These are phyloP conservation scores for Selene dorsalis DNA, from an alignment of 2,797 vertebrate genomes.

Conservation along the genomic window DNA sequence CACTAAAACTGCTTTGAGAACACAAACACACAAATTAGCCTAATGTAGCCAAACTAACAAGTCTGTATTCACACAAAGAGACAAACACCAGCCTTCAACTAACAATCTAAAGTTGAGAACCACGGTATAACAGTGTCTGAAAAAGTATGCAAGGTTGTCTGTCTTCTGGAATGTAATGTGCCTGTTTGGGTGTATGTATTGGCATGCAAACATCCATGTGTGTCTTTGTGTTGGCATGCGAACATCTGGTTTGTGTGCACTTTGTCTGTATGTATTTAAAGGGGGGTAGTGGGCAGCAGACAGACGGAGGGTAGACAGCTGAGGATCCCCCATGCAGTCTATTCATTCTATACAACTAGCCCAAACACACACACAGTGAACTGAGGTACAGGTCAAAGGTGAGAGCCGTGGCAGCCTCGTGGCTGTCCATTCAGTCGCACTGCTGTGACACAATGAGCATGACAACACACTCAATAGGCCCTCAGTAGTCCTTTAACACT, in stretches of 20 bases:
- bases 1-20: slow-evolving; percentile 51
- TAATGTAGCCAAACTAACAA: background rate
- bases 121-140: slow-evolving; percentile 3
- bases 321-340: slow-evolving; percentile 48
- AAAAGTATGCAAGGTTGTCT: slow-evolving; percentile 18
- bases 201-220: slow-evolving; percentile 67
- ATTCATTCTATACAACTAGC: slow-evolving; percentile 46
- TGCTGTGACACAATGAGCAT: slow-evolving; percentile 68
- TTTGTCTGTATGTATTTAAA: slow-evolving; percentile 68
- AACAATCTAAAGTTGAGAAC: background rate
- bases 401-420: slow-evolving; percentile 62
- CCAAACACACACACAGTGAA: slow-evolving; percentile 31
- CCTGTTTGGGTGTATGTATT: slow-evolving; percentile 49
- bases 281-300: slow-evolving; percentile 24
- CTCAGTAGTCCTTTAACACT: slow-evolving; percentile 43
- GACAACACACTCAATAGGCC: slow-evolving; percentile 56
- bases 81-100: slow-evolving; percentile 6
- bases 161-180: slow-evolving; percentile 28
- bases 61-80: background rate
- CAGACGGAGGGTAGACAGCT: slow-evolving; percentile 67
- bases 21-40: slow-evolving; percentile 32
- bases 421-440: slow-evolving; percentile 66
- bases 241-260: slow-evolving; percentile 74
- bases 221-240: slow-evolving; percentile 69
- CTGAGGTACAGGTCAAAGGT: slow-evolving; percentile 77